Conservation (phyloP, 2,888 invertebrate species). For the Hemithea aestivaria region DNA sequence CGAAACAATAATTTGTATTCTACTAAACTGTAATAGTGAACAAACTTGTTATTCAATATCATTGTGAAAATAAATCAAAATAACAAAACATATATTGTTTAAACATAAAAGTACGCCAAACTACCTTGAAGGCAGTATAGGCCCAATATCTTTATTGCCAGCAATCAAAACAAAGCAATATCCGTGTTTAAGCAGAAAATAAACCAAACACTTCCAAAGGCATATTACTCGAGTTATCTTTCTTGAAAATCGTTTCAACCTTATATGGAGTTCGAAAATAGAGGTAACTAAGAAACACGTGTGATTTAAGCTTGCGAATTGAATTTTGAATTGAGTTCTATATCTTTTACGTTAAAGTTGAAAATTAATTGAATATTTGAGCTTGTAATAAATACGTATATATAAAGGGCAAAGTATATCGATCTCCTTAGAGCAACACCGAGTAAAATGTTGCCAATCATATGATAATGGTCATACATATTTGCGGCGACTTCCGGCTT, state of each 20-base stretch:
- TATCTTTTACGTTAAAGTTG: constrained; percentile 1
- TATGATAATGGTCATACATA: constrained; percentile 22
- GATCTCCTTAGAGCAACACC: constrained; percentile 22
- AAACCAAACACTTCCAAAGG: constrained; percentile 14
- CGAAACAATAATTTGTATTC: too few relatives aligned
- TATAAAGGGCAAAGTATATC: constrained; percentile 21
- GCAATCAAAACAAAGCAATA: constrained; percentile 16
- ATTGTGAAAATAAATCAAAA: too few relatives aligned
- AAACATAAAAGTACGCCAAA: background rate
- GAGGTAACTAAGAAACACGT: constrained; percentile 11
- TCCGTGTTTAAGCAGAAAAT: constrained; percentile 9
- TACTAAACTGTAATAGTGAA: too few relatives aligned
- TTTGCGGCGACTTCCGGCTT: constrained; percentile 23
- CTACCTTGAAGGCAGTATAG: background rate
- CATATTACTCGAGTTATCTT: constrained; percentile 13
- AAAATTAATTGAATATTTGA: background rate
- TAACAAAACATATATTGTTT: too few relatives aligned
- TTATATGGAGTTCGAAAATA: constrained; percentile 12
- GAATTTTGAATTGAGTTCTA: constrained; percentile 1
- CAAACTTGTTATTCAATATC: too few relatives aligned
- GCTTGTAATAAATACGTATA: background rate
- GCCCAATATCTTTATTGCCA: constrained; percentile 9
- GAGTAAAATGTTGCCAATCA: constrained; percentile 26
- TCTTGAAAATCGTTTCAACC: constrained; percentile 14
- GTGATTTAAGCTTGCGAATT: constrained; percentile 6